These are phyloP conservation scores for Endomychus coccineus DNA, from an alignment of 2,888 invertebrate genomes.

Conservation along the genomic window DNA sequence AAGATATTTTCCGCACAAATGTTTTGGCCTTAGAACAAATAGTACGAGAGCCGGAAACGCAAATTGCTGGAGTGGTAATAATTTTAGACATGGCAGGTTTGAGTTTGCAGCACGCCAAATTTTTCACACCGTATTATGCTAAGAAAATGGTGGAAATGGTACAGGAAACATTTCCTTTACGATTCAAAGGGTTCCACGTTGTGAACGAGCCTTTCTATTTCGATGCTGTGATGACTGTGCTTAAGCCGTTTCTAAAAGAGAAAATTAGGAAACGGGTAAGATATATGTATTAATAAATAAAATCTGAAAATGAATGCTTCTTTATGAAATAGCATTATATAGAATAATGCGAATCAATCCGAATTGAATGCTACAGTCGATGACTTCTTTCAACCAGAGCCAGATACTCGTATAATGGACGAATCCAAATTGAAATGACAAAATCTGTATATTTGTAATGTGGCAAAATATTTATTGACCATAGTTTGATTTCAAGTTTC, in stretches of 20 bases:
- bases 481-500: too few species aligned
- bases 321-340: too few species aligned
- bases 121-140: constrained; percentile 47
- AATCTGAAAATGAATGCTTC: too few species aligned
- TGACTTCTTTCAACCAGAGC: background rate
- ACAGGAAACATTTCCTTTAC: constrained; percentile 46
- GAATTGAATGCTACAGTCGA: background rate
- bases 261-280: constrained; percentile 70
- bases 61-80: constrained; percentile 51
- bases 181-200: constrained; percentile 46
- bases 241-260: constrained; percentile 74
- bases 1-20: constrained; percentile 49
- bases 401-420: too few species aligned
- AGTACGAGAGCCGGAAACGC: constrained; percentile 49
- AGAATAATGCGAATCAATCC: too few species aligned
- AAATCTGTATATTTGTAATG: too few species aligned
- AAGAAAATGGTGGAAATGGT: constrained; percentile 45
- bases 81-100: constrained; percentile 44
- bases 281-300: too few species aligned
- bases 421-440: too few species aligned
- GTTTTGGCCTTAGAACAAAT: constrained; percentile 48
- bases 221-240: constrained; percentile 54
- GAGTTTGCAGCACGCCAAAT: constrained; percentile 45
- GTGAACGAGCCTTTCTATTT: constrained; percentile 47
- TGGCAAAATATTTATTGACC: too few species aligned